Percentiles rank a stretch among this genome's conserved stretches.
Conservation (phyloP, 2,888 invertebrate genomes). For the Diarsia brunnea region DNA sequence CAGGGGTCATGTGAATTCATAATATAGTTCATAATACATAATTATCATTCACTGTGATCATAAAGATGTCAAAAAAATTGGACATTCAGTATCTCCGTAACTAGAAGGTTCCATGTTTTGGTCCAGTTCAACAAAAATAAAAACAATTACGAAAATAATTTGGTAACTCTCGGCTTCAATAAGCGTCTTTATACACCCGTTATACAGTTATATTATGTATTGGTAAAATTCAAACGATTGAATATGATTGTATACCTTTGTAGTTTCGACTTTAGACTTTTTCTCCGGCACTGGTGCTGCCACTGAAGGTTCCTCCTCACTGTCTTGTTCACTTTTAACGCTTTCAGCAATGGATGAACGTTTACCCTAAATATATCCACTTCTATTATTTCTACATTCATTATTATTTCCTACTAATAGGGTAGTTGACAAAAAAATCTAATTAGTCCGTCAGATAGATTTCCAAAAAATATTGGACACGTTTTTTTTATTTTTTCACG, state of each 20-base stretch:
- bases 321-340: slow-evolving; percentile 85
- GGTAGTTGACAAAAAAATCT: too few species aligned
- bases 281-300: slow-evolving; percentile 82
- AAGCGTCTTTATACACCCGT: neutral
- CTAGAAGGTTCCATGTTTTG: neutral
- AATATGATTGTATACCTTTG: slow-evolving; percentile 75
- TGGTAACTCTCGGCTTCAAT: neutral
- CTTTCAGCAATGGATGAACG: slow-evolving; percentile 86
- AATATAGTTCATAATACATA: neutral
- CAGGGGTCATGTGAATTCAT: neutral
- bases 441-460: too few species aligned
- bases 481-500: too few species aligned
- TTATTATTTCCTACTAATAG: slow-evolving; percentile 1
- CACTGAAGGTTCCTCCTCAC: slow-evolving; percentile 85
- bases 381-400: slow-evolving; percentile 52
- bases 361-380: slow-evolving; percentile 79
- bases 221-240: neutral
- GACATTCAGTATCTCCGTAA: neutral
- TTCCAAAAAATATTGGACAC: too few species aligned
- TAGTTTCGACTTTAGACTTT: slow-evolving; percentile 80
- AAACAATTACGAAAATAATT: neutral
- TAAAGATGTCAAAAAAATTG: neutral
- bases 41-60: neutral
- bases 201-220: neutral
- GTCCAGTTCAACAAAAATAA: neutral